Percentiles rank a stretch among this genome's conserved stretches.
Evolutionary conservation across 2,797 vertebrate genomes (phyloP).

Genomic region (Sebastes paucispinis): DNA sequence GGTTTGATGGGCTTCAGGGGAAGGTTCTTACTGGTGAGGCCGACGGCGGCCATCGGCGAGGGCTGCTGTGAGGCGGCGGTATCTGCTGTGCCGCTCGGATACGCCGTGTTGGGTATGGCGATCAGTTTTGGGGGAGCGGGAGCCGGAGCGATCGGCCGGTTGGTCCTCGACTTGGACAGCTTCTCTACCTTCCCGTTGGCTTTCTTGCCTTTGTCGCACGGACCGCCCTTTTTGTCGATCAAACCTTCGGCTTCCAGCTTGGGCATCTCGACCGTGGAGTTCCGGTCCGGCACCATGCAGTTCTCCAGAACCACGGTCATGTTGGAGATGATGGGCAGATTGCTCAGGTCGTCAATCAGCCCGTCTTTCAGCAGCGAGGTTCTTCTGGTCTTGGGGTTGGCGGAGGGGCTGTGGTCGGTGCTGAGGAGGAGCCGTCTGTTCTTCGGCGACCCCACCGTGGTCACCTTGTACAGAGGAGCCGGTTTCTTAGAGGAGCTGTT

Average conservation of each 20-base stretch:
- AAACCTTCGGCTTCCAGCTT: constrained; percentile 96
- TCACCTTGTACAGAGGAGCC: constrained; percentile 85
- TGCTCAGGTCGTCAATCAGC: constrained; percentile 88
- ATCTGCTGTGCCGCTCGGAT: constrained; percentile 85
- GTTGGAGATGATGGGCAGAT: constrained; percentile 95
- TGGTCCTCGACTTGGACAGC: constrained; percentile 92
- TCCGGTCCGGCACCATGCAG: constrained; percentile 88
- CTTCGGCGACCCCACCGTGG: constrained; percentile 89
- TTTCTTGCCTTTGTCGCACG: constrained; percentile 89
- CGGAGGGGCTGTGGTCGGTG: constrained; percentile 83
- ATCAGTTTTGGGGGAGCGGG: constrained; percentile 95
- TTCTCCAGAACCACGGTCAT: constrained; percentile 93
- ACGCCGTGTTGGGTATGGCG: constrained; percentile 92
- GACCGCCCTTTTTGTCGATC: constrained; percentile 91
- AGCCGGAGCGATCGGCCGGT: constrained; percentile 91
- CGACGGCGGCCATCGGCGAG: constrained; percentile 87
- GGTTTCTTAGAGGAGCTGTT: constrained; percentile 88
- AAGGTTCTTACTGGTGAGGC: constrained; percentile 93
- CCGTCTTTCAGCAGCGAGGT: constrained; percentile 92
- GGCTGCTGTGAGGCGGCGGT: constrained; percentile 82
- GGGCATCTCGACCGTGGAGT: constrained; percentile 92
- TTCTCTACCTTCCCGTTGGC: constrained; percentile 92
- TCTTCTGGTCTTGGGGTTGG: constrained; percentile 88
- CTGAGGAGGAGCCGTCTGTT: constrained; percentile 89
- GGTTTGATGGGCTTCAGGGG: constrained; percentile 96